These are phyloP conservation scores for Campoletis raptor DNA, from an alignment of 2,888 invertebrate genomes.

Conservation along the genomic window DNA sequence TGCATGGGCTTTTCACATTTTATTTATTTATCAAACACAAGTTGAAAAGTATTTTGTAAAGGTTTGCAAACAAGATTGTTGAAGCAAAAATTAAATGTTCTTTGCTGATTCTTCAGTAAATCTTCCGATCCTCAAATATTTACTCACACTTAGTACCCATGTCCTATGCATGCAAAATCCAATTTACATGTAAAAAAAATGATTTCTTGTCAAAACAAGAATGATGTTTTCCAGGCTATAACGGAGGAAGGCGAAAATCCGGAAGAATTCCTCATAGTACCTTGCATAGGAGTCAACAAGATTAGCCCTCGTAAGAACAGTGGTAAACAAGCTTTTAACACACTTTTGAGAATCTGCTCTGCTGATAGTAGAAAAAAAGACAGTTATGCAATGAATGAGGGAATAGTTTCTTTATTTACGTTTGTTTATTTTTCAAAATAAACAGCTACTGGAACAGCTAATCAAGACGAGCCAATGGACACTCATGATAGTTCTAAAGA, in stretches of 20 bases:
- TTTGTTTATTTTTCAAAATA: neutral
- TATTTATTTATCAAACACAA: neutral
- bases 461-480: slow-evolving; percentile 77
- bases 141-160: neutral
- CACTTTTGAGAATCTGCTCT: slow-evolving; percentile 63
- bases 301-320: slow-evolving; percentile 78
- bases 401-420: neutral
- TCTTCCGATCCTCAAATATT: neutral
- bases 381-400: neutral
- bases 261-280: slow-evolving; percentile 87
- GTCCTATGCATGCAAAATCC: neutral
- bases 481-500: slow-evolving; percentile 76
- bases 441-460: slow-evolving; percentile 70
- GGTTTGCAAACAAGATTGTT: neutral
- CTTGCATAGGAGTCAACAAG: slow-evolving; percentile 79
- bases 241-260: slow-evolving; percentile 91
- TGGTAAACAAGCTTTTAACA: slow-evolving; percentile 70
- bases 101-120: neutral
- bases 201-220: slow-evolving; percentile 27
- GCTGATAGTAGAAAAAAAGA: neutral
- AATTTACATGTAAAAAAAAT: slow-evolving; percentile 15
- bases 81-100: neutral
- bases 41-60: neutral
- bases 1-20: neutral
- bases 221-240: slow-evolving; percentile 86